A percentile compares a stretch with the other conserved stretches of the same genome.
Evolutionary conservation across 2,888 invertebrate species (phyloP).

Genomic region (Trichopria drosophilae): DNA sequence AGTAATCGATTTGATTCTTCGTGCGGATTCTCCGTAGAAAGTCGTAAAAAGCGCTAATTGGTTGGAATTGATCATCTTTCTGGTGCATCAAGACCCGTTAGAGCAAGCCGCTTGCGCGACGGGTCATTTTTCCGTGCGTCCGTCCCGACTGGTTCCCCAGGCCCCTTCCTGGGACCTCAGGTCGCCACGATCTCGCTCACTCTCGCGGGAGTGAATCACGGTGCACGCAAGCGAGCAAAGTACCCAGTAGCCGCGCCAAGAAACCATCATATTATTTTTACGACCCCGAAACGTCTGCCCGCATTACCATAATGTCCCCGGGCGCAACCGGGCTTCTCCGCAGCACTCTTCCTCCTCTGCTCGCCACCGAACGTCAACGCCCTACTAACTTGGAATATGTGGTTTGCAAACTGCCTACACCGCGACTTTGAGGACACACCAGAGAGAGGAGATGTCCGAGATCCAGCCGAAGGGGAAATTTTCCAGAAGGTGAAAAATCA

Average conservation of each 20-base stretch:
- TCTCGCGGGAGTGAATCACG: constrained; percentile 45
- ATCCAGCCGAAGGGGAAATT: too few relatives aligned
- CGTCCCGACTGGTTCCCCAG: too few relatives aligned
- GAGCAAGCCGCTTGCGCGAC: constrained; percentile 24
- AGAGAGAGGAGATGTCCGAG: too few relatives aligned
- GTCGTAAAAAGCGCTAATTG: constrained; percentile 22
- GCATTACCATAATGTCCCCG: constrained; percentile 53
- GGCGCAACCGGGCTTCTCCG: constrained; percentile 23
- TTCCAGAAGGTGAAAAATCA: too few relatives aligned
- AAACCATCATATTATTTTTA: constrained; percentile 54
- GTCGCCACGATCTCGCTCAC: constrained; percentile 1
- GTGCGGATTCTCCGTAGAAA: too few relatives aligned
- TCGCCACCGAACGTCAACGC: constrained; percentile 11
- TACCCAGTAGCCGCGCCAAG: constrained; percentile 51
- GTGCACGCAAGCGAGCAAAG: constrained; percentile 45
- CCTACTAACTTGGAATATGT: constrained; percentile 25
- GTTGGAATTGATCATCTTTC: constrained; percentile 26
- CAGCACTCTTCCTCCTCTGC: background rate
- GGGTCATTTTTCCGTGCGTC: too few relatives aligned
- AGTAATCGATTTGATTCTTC: too few relatives aligned
- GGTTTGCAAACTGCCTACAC: too few relatives aligned
- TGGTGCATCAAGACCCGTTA: constrained; percentile 12
- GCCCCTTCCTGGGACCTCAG: too few relatives aligned
- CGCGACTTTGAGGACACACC: too few relatives aligned
- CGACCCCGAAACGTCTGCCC: constrained; percentile 52